Conservation (phyloP, 2,113 vertebrate genomes). For the Sterna hirundo region DNA sequence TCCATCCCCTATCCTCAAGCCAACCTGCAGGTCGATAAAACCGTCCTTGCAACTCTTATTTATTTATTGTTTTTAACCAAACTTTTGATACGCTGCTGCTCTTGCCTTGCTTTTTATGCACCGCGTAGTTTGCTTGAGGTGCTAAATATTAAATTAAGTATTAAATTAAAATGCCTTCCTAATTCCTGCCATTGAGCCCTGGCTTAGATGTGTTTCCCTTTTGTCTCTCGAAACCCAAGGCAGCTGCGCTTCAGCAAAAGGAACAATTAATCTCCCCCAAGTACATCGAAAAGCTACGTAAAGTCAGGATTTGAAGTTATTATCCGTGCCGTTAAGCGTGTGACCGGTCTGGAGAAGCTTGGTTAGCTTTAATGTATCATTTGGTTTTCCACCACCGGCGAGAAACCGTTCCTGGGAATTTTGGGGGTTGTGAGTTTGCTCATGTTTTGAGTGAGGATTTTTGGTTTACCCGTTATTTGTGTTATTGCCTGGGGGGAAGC, state of each 20-base stretch:
- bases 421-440: not conserved
- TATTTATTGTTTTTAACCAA: not conserved
- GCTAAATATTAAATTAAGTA: not conserved
- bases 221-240: not conserved
- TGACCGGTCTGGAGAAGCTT: not conserved
- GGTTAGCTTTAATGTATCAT: not conserved
- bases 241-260: not conserved
- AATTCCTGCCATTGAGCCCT: not conserved
- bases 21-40: not conserved
- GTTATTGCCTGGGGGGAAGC: not conserved
- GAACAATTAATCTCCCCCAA: fast-evolving
- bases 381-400: not conserved
- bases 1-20: not conserved
- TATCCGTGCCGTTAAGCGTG: fast-evolving
- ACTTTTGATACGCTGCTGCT: not conserved
- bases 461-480: not conserved
- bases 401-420: not conserved
- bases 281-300: not conserved
- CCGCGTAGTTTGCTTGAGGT: not conserved
- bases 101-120: not conserved
- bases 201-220: not conserved
- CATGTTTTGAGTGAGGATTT: not conserved
- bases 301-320: not conserved
- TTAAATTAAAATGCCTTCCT: not conserved
- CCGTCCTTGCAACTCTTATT: not conserved